Base-by-base conservation (phyloP, 2,797 vertebrate genomes). In the Babyrousa celebensis region DNA sequence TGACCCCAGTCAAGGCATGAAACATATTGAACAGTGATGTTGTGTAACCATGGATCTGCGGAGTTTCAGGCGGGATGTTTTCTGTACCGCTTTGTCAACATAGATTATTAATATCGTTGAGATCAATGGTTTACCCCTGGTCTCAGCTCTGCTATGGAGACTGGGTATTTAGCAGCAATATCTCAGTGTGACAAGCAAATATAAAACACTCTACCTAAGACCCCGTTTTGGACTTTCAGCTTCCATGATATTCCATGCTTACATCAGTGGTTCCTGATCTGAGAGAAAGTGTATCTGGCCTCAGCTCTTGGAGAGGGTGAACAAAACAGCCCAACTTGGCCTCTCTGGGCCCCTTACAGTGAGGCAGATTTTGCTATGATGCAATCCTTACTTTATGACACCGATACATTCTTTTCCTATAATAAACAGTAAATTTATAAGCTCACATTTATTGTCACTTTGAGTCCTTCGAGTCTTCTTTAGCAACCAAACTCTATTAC, bases 111-210 rank as follows among this genome's bases (percentile, higher is more conserved):
- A 52, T 86, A 77, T 71, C 29, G 63, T 23, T 68, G 32, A 94
- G 62, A 80, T 67, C 17, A 83, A 6, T 52, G 74, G 74, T 94
- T 82, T 70, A 88, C 1, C 65, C 8, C 56, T 58, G 25, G 21
- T 54, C 83, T 94, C 63, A 82, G 63, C 21, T 86, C n/a, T 72
- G 29, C n/a, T 71, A 17, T 32, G 85, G 60, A 71, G 29, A 60
- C 1, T 27, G 25, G 15, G 70, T 77, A 63, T 58, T 67, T 60
- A 58, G 52, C 36, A 82, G 48, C 29, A 82, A 54, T 85, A 60
- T 54, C 11, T 27, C 74, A 94, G 65, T 12, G 23, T 78, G 58
- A 82, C n/a, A 29, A 94, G 36, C 21, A 94, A 86, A 90, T 83
- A 65, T 23, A 67, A 85, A 60, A 72, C 68, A 52, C 7, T 62